phyloP scores from a whole-genome alignment of 1,140 invertebrate genomes.

The Lasaia peninsularis region DNA sequence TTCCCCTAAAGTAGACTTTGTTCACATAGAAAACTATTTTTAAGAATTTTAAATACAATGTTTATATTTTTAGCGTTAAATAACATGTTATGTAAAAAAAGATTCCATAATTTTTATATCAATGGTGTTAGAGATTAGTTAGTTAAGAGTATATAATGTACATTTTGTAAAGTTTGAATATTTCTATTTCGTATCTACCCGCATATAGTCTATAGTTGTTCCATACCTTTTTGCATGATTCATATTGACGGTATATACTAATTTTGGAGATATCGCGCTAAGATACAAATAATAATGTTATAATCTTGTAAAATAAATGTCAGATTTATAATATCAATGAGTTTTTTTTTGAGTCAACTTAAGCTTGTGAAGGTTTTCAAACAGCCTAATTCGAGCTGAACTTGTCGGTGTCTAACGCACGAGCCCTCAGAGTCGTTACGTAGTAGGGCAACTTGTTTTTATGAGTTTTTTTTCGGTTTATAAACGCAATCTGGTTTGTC shows the following conservation, averaged over 20 bases:
- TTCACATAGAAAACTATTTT: constrained; percentile 45
- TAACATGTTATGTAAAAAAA: constrained; percentile 31
- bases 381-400: too few species aligned
- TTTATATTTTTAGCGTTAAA: constrained; percentile 48
- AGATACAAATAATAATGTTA: constrained; percentile 46
- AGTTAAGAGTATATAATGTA: constrained; percentile 33
- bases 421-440: too few species aligned
- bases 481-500: too few species aligned
- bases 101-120: constrained; percentile 60
- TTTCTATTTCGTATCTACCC: constrained; percentile 54
- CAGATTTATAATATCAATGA: constrained; percentile 40
- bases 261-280: constrained; percentile 33
- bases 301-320: constrained; percentile 59
- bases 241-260: constrained; percentile 21
- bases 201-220: constrained; percentile 14
- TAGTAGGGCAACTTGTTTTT: too few species aligned
- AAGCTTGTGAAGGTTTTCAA: too few species aligned
- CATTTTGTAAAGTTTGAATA: constrained; percentile 34
- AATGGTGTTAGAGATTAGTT: constrained; percentile 34
- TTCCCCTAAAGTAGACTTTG: constrained; percentile 34
- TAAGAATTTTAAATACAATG: constrained; percentile 38
- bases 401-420: too few species aligned
- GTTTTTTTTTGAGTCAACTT: constrained; percentile 33
- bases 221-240: constrained; percentile 49
- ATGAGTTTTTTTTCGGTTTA: too few species aligned